Base-by-base conservation (phyloP, 64 coral and sea anemone species). In the Astreopora myriophthalma region DNA sequence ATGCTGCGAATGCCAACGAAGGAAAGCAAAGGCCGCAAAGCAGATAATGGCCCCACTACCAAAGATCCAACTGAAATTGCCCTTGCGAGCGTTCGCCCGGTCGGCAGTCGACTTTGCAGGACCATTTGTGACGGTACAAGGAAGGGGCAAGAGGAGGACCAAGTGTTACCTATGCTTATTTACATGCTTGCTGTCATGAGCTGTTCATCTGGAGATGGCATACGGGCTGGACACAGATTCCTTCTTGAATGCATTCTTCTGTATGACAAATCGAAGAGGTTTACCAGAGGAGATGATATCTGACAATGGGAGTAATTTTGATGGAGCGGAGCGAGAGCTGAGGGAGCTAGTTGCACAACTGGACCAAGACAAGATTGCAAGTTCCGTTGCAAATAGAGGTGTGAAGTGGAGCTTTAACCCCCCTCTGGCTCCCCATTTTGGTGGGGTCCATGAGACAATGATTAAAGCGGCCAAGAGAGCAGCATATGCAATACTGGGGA, bases 11-110 rank as follows among this genome's bases (percentile, higher is more conserved):
- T 93, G 92, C 71, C 76, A 74, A 25, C 62, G 31, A 49, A 44
- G 32, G 31, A 76, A 44, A 34, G 75, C 73, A 70, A 69, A 68
- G 28, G 55, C 84, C 19, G n/a, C n/a, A n/a, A n/a, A n/a, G n/a
- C n/a, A n/a, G n/a, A n/a, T n/a, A n/a, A n/a, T n/a, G n/a, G n/a
- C 90, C 12, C 90, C 90, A 9, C 34, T 92, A 28, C 90, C 79
- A 27, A 84, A 85, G 28, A 65, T 83, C 22, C 67, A 69, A 49
- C 42, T 91, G 2, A 64, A 69, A 5, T 49, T 92, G 35, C 57
- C 80, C 11, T 20, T 92, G 6, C 76, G 67, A 85, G 68, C 90
- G 9, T 85, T 92, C 49, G 68, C 34, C 29, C 33, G 69, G 2
- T 3, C 37, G 27, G 85, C 85, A 27, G 87, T 89, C 10, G 87